These are phyloP conservation scores for Oncorhynchus mykiss DNA, from an alignment of 2,113 vertebrate species.

Conservation along the genomic window DNA sequence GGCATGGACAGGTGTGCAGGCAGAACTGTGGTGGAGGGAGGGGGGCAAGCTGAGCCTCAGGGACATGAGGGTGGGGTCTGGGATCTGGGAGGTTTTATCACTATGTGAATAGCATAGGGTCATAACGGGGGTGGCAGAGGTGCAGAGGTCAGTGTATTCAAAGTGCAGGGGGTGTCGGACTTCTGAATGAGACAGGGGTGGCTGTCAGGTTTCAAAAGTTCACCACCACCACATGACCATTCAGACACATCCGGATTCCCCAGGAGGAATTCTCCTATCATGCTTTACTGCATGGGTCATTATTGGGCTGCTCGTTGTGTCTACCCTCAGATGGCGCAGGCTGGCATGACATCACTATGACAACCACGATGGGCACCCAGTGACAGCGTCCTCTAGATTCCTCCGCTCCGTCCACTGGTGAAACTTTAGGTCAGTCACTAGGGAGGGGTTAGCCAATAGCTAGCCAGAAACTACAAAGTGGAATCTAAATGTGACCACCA, in stretches of 20 bases:
- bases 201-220: constrained; percentile 15
- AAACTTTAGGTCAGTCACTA: background rate
- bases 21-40: background rate
- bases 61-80: background rate
- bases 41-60: background rate
- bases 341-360: constrained; percentile 41
- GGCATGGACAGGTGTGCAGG: constrained; percentile 56
- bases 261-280: constrained; percentile 28
- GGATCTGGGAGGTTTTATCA: background rate
- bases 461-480: background rate
- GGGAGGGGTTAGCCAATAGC: background rate
- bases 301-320: background rate
- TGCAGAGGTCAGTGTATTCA: background rate
- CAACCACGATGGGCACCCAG: background rate
- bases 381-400: background rate
- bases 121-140: background rate
- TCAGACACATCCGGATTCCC: constrained; percentile 24
- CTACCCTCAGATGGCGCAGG: background rate
- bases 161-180: background rate
- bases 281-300: constrained; percentile 33
- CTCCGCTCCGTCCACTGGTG: background rate
- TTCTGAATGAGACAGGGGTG: constrained; percentile 2
- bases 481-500: background rate
- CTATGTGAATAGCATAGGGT: background rate
- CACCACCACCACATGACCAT: background rate